Evolutionary conservation across 2,888 invertebrate genomes (phyloP).

Genomic region (Aproaerema taeniolella): DNA sequence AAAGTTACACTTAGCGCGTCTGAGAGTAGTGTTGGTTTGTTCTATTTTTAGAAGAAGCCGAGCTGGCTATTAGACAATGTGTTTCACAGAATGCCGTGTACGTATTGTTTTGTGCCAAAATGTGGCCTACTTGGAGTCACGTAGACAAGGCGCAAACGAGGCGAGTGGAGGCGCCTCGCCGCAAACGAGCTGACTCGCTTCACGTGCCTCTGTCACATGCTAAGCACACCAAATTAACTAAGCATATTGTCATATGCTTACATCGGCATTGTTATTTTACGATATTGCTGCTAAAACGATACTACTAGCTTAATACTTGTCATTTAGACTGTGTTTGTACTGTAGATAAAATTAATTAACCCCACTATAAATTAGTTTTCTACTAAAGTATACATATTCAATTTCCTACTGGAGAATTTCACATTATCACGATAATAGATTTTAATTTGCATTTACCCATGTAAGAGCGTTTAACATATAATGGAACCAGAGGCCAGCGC

Average conservation of each 20-base stretch:
- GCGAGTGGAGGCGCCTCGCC: conserved; percentile 28
- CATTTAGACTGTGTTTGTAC: too few species aligned
- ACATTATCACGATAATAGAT: too few species aligned
- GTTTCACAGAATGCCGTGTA: background rate
- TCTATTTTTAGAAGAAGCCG: background rate
- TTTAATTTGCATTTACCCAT: too few species aligned
- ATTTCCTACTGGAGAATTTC: too few species aligned
- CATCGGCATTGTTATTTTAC: background rate
- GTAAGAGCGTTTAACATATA: too few species aligned
- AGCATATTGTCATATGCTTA: background rate
- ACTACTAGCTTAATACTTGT: too few species aligned
- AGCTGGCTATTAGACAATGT: background rate
- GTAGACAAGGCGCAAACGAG: conserved; percentile 45
- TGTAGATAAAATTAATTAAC: too few species aligned
- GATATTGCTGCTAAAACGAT: too few species aligned
- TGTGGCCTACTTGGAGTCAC: conserved; percentile 52
- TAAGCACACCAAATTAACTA: conserved; percentile 17
- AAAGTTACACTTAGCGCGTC: background rate
- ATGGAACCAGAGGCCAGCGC: too few species aligned
- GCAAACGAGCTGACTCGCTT: conserved; percentile 35
- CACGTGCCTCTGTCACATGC: conserved; percentile 9
- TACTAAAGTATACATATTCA: too few species aligned
- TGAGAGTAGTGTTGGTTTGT: background rate
- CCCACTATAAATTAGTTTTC: too few species aligned
- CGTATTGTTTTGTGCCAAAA: too few species aligned